Percentiles rank a stretch among this genome's conserved stretches.
Conservation (phyloP, 1,140 invertebrate genomes). For the Andrena cerasifolii region DNA sequence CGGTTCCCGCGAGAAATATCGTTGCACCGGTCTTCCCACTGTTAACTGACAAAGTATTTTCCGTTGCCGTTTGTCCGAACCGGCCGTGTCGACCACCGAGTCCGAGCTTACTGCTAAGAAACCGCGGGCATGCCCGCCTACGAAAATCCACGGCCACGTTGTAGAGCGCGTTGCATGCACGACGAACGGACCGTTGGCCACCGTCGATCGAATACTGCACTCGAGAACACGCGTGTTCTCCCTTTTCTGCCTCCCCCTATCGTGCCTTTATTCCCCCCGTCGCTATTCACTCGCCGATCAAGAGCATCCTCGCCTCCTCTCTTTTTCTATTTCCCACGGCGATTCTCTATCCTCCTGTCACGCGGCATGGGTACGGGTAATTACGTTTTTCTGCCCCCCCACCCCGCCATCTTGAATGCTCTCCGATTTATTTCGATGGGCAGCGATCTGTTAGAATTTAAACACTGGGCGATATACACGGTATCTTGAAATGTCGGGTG, state of each 20-base stretch:
- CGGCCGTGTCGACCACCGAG: neutral
- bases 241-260: conserved; percentile 58
- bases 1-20: neutral
- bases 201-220: conserved; percentile 39
- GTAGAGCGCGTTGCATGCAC: neutral
- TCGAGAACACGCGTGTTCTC: conserved; percentile 33
- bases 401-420: no score
- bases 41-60: neutral
- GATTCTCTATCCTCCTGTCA: neutral
- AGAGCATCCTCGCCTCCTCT: conserved; percentile 26
- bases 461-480: no score
- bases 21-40: neutral
- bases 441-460: no score
- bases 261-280: conserved; percentile 39
- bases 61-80: neutral
- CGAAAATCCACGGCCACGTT: neutral
- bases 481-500: no score
- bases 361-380: neutral
- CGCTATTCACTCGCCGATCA: conserved; percentile 1
- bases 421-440: no score
- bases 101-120: neutral
- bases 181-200: conserved; percentile 13
- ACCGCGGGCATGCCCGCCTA: conserved; percentile 11
- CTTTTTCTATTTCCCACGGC: neutral
- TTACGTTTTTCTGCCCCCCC: no score